phyloP scores from a whole-genome alignment of 1,140 invertebrate genomes.

The Drosophila sproati region DNA sequence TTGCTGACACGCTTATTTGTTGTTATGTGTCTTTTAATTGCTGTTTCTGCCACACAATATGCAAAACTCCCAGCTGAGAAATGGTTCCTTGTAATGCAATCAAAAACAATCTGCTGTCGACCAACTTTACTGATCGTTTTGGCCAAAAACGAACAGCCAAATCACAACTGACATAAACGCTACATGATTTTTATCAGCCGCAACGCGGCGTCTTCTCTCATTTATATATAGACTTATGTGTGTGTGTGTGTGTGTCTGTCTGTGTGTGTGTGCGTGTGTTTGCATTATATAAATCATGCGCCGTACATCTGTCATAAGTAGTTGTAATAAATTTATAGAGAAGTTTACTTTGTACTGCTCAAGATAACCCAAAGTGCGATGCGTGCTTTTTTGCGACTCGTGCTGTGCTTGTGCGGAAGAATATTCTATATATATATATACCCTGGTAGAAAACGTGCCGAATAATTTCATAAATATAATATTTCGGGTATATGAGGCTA shows the following conservation, averaged over 20 bases:
- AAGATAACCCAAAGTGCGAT: constrained; percentile 23
- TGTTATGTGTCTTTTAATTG: constrained; percentile 83
- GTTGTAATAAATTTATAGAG: constrained; percentile 25
- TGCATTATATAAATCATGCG: constrained; percentile 55
- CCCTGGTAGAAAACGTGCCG: background rate
- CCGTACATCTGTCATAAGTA: constrained; percentile 61
- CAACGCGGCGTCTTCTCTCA: constrained; percentile 45
- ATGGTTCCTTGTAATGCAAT: constrained; percentile 75
- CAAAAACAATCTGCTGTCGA: constrained; percentile 8
- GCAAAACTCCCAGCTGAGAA: constrained; percentile 66
- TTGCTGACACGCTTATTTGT: constrained; percentile 79
- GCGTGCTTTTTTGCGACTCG: constrained; percentile 1
- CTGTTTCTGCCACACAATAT: constrained; percentile 69
- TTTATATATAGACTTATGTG: background rate
- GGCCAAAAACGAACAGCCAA: constrained; percentile 21
- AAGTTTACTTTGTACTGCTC: constrained; percentile 26
- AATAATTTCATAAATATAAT: background rate
- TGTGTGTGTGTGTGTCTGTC: constrained; percentile 10
- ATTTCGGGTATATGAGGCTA: background rate
- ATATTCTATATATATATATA: background rate
- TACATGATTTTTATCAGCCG: constrained; percentile 79
- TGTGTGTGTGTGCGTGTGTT: constrained; percentile 32
- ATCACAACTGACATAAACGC: constrained; percentile 48
- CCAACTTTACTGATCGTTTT: constrained; percentile 1
- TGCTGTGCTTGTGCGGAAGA: no score